phyloP scores from a whole-genome alignment of 1,140 invertebrate species.

The Trachelipus rathkii region DNA sequence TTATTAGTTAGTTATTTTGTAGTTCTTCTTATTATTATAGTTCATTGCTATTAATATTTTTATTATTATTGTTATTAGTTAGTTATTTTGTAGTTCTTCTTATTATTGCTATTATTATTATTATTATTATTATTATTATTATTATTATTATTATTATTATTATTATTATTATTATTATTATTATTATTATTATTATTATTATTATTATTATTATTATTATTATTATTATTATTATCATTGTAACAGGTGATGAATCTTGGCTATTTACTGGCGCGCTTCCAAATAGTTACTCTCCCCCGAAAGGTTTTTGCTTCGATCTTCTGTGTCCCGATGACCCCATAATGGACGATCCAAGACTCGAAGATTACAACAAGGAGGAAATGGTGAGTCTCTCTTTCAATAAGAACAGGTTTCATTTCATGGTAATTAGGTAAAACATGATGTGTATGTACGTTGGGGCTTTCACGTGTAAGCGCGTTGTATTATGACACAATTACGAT shows the following conservation, averaged over 20 bases:
- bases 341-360: constrained; percentile 55
- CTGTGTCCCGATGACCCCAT: constrained; percentile 58
- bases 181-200: neutral
- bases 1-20: too few relatives aligned
- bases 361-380: constrained; percentile 57
- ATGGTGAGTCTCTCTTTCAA: constrained; percentile 29
- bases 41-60: too few relatives aligned
- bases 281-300: constrained; percentile 57
- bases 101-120: too few relatives aligned
- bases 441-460: neutral
- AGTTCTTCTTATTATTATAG: too few relatives aligned
- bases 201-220: neutral
- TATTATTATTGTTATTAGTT: too few relatives aligned
- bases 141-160: neutral
- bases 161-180: neutral
- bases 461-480: too few relatives aligned
- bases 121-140: neutral
- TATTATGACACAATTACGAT: too few relatives aligned
- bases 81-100: too few relatives aligned
- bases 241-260: constrained; percentile 30
- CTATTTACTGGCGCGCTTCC: constrained; percentile 54
- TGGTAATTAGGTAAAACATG: neutral
- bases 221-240: neutral
- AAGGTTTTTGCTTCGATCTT: constrained; percentile 60
- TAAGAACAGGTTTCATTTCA: neutral